phyloP scores from a whole-genome alignment of 2,888 invertebrate genomes.

The Plagodis dolabraria region DNA sequence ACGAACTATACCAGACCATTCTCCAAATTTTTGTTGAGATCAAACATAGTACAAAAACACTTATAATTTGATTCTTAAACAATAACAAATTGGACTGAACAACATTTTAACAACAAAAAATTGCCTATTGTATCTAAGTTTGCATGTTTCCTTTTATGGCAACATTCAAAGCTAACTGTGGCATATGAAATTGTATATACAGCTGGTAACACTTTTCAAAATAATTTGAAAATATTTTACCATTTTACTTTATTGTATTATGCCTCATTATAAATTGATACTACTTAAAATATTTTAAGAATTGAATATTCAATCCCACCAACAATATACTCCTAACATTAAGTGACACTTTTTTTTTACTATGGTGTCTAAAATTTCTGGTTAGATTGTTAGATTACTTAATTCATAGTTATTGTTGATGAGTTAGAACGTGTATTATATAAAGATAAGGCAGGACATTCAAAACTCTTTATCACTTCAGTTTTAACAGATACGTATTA shows the following conservation, averaged over 20 bases:
- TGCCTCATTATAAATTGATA: conserved; percentile 67
- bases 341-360: too few species aligned
- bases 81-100: conserved; percentile 33
- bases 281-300: conserved; percentile 57
- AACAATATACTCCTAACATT: not conserved
- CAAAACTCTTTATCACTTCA: not conserved
- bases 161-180: conserved; percentile 39
- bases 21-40: conserved; percentile 40
- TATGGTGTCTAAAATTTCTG: not conserved
- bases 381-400: not conserved
- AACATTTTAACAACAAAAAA: conserved; percentile 32
- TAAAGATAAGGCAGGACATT: conserved; percentile 16
- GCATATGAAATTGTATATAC: conserved; percentile 20
- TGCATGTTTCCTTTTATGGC: conserved; percentile 37
- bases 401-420: not conserved
- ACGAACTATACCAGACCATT: conserved; percentile 33
- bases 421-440: conserved; percentile 6
- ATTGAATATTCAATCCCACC: conserved; percentile 6
- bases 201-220: conserved; percentile 17
- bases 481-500: conserved; percentile 14
- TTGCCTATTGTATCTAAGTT: conserved; percentile 21
- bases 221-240: conserved; percentile 25
- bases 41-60: conserved; percentile 41
- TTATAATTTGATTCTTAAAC: conserved; percentile 22
- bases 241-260: conserved; percentile 50